Conservation (phyloP, 2,113 vertebrate species). For the Corythornis cristatus region DNA sequence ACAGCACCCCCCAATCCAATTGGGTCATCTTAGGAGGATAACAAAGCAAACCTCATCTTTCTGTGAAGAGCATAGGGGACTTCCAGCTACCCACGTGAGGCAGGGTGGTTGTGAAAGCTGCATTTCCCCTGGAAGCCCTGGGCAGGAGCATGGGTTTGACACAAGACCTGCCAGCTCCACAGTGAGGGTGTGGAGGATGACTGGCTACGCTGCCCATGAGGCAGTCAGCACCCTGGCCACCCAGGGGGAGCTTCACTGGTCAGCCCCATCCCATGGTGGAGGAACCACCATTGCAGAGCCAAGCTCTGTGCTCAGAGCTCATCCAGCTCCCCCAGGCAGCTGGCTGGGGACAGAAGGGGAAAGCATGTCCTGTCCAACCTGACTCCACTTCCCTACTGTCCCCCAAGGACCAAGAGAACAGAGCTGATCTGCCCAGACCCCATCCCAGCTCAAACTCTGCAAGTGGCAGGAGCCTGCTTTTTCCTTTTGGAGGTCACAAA, state of each 20-base stretch:
- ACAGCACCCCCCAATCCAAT: neutral
- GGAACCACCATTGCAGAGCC: rapidly evolving
- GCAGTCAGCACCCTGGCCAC: neutral
- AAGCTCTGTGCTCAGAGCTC: neutral
- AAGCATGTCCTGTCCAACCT: neutral
- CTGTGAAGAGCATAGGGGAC: neutral
- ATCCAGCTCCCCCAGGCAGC: neutral
- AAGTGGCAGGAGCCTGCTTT: neutral
- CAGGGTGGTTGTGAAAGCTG: neutral
- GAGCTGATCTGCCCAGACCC: neutral
- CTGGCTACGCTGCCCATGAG: rapidly evolving
- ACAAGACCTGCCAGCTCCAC: rapidly evolving
- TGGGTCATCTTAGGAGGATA: neutral
- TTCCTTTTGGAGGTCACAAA: neutral
- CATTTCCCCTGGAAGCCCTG: rapidly evolving
- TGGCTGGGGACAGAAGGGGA: no score
- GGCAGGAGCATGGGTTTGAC: neutral
- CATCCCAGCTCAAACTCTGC: rapidly evolving
- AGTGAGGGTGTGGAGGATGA: rapidly evolving
- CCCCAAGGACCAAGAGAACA: neutral
- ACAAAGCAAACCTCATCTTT: neutral
- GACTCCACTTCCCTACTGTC: rapidly evolving
- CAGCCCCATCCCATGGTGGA: neutral
- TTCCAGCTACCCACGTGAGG: neutral
- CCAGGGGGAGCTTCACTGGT: no score